Conservation (phyloP, 2,888 invertebrate genomes). For the Odontothrips loti region DNA sequence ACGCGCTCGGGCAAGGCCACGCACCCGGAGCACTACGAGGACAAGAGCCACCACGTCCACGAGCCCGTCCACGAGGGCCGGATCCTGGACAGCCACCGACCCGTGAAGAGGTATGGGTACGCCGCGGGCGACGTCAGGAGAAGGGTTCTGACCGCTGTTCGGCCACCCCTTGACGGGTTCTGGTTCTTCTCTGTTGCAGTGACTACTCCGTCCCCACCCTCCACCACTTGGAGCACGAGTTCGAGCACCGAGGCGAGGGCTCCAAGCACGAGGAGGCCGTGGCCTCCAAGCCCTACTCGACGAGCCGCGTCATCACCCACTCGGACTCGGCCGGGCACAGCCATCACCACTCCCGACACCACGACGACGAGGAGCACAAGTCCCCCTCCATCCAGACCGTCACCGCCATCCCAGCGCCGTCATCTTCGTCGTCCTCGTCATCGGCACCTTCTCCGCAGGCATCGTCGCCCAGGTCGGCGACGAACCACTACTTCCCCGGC, state of each 20-base stretch:
- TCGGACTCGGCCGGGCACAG: background rate
- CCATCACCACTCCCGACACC: background rate
- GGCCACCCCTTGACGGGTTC: background rate
- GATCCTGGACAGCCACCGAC: background rate
- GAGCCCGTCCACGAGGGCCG: background rate
- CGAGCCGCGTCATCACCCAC: background rate
- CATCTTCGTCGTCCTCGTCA: background rate
- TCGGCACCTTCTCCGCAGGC: background rate
- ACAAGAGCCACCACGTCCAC: background rate
- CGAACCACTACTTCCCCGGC: constrained; percentile 4
- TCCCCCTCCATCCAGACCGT: constrained; percentile 3
- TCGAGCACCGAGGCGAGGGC: constrained; percentile 15
- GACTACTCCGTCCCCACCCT: background rate
- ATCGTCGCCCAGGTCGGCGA: background rate
- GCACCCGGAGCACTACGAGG: background rate
- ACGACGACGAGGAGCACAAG: background rate
- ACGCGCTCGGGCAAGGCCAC: constrained; percentile 12
- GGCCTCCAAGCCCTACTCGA: background rate
- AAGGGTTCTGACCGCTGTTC: background rate
- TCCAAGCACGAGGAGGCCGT: constrained; percentile 17
- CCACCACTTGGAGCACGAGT: constrained; percentile 11
- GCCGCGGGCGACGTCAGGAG: background rate
- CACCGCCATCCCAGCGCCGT: background rate
- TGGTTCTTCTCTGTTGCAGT: background rate
- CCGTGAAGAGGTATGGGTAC: background rate